Evolutionary conservation across 1,140 invertebrate species (phyloP).

Genomic region (Papilio machaon): DNA sequence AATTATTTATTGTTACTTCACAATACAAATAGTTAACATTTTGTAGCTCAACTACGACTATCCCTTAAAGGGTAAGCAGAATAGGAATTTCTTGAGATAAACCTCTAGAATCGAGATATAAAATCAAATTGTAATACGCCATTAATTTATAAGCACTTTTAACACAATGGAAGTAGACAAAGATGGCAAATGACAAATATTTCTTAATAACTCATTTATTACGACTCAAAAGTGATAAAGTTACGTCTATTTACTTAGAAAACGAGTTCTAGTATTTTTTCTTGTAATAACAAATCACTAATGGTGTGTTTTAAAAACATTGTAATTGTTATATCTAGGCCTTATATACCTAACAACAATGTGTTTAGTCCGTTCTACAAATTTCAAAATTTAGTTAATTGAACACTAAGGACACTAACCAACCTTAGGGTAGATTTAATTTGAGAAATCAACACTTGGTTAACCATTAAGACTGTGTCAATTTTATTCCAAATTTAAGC

Average conservation of each 20-base stretch:
- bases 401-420: too few species aligned
- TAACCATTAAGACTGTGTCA: too few species aligned
- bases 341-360: conserved; percentile 26
- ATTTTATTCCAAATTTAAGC: too few species aligned
- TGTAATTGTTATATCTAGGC: conserved; percentile 24
- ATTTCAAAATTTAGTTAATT: too few species aligned
- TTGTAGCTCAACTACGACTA: neutral
- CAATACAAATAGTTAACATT: conserved; percentile 13
- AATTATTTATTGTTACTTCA: neutral
- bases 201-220: neutral
- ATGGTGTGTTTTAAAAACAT: conserved; percentile 27
- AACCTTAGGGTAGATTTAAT: too few species aligned
- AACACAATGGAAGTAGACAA: neutral
- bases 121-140: neutral
- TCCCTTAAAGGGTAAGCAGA: conserved; percentile 9
- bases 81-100: neutral
- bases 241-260: neutral
- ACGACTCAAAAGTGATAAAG: neutral
- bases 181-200: neutral
- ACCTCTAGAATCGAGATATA: neutral
- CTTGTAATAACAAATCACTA: neutral
- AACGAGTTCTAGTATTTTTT: neutral
- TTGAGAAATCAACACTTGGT: neutral
- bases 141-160: neutral
- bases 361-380: neutral